Percentiles rank a stretch among this genome's conserved stretches.
Evolutionary conservation across 1,140 invertebrate genomes (phyloP).

Genomic region (Dryas iulia): DNA sequence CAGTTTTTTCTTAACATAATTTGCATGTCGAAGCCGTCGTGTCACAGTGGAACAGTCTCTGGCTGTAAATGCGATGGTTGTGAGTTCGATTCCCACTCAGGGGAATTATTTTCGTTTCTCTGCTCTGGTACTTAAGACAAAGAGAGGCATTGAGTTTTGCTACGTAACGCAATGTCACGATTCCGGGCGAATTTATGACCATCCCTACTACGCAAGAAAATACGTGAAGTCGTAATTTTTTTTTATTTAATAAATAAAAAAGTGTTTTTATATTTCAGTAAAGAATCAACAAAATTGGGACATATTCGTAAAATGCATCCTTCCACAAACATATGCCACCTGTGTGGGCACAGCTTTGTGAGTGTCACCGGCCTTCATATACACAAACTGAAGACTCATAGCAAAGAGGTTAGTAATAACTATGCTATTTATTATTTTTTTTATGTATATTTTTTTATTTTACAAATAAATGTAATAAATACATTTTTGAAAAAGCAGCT

Average conservation of each 20-base stretch:
- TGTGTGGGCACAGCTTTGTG: conserved; percentile 71
- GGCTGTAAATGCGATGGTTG: background rate
- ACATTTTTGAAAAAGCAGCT: no score
- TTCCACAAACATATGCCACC: conserved; percentile 58
- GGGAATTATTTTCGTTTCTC: background rate
- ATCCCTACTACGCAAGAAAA: no score
- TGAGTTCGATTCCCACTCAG: background rate
- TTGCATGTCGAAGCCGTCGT: background rate
- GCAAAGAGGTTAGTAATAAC: conserved; percentile 51
- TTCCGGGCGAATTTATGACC: no score
- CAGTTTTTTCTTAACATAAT: no score
- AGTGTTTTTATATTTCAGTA: conserved; percentile 40
- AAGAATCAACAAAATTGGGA: conserved; percentile 61
- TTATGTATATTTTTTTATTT: no score
- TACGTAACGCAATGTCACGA: background rate
- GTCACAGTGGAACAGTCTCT: no score
- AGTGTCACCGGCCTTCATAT: conserved; percentile 61
- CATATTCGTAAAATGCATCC: conserved; percentile 71
- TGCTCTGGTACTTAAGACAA: background rate
- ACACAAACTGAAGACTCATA: conserved; percentile 61
- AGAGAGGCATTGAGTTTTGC: background rate
- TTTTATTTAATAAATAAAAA: background rate
- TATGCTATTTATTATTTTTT: no score
- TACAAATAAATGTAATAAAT: no score
- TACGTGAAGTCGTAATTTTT: background rate